Conservation (phyloP, 2,888 invertebrate species). For the Drosophila cracens region DNA sequence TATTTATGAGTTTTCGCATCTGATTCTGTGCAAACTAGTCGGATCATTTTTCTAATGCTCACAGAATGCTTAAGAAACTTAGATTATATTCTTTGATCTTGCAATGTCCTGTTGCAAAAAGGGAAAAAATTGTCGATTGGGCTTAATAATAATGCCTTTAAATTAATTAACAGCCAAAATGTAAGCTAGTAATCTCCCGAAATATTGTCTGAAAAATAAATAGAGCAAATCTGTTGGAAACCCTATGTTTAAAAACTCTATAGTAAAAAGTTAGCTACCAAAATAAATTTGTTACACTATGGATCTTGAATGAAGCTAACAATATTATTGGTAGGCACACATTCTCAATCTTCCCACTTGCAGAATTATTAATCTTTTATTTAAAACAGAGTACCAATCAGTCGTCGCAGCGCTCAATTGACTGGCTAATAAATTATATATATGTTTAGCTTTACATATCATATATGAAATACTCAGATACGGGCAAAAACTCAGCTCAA, state of each 20-base stretch:
- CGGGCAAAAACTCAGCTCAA: conserved; percentile 3
- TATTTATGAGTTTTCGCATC: no score
- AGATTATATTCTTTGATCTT: background rate
- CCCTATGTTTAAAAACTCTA: background rate
- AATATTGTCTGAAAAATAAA: no score
- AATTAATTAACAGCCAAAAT: background rate
- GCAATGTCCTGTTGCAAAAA: background rate
- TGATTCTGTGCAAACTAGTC: no score
- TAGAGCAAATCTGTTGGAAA: background rate
- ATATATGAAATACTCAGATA: conserved; percentile 7
- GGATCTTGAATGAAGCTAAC: background rate
- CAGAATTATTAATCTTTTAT: background rate
- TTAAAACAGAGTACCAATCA: background rate
- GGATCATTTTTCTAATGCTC: no score
- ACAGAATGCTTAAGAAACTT: background rate
- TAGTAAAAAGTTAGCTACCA: background rate
- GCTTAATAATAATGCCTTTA: background rate
- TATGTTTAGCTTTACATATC: background rate
- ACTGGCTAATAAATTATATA: background rate
- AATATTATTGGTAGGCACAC: background rate
- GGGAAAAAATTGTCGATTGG: background rate
- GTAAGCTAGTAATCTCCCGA: no score
- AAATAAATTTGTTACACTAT: background rate
- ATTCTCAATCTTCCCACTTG: background rate
- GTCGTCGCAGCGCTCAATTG: background rate